Base-by-base conservation (phyloP, 2,113 vertebrate species). In the Gambusia affinis region DNA sequence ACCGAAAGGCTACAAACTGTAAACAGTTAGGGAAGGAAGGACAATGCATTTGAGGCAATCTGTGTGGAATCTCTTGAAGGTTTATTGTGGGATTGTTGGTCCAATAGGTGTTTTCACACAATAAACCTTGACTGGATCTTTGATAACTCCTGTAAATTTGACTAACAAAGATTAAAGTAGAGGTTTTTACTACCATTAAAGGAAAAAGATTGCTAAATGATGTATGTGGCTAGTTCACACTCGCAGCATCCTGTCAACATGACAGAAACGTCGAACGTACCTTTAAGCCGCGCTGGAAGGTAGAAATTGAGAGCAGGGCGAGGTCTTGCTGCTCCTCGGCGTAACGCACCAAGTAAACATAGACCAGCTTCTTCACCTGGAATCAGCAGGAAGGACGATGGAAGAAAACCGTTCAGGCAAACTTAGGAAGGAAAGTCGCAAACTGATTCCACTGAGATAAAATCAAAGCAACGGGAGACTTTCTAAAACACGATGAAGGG, bases 241-340 rank as follows among this genome's bases (percentile, higher is more conserved):
- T n/a, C 10, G 1, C 2, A 57, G 24, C 51, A 57, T n/a, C 31
- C 27, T 67, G 37, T 8, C 11, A n/a, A 19, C n/a, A 29, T 5
- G 37, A 42, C 6, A 67, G 37, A 4, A 67, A 28, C 6, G 6
- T 19, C 4, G 3, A 64, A 31, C 76, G 80, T 90, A 97, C 98
- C 97, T 99, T 99, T 60, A 99, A 90, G 62, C 97, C 98, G 24
- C 98, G 93, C 88, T 99, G 98, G 90, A 99, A 99, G 28, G 98
- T 99, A 70, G 97, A 99, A 81, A 99, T 99, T 78, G 98, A 99
- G 63, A 99, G 96, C 73, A 99, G 86, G 47, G 98, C 98, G 51
- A 99, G 89, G 84, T 99, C 98, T 87, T 99, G 98, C 87, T 99
- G 98, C 78, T 99, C 98, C 83, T 99, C 98, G 0, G 98, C 98